Conservation (phyloP, 1,140 invertebrate species). For the Hormaphis cornu region DNA sequence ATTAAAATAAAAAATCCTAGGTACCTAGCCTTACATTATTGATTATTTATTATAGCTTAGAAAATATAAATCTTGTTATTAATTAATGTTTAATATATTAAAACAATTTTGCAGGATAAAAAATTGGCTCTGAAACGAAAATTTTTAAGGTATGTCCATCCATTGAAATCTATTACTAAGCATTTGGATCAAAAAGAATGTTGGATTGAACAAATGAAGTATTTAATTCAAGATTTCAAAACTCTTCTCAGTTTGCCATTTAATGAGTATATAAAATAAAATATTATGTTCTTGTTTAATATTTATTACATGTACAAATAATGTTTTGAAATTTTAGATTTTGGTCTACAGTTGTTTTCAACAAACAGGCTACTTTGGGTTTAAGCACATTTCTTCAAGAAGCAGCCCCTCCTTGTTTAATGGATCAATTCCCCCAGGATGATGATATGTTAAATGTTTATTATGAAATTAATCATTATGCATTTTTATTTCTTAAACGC, state of each 20-base stretch:
- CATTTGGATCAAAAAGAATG: slow-evolving; percentile 8
- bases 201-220: slow-evolving; percentile 24
- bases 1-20: too few species aligned
- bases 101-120: slow-evolving; percentile 11
- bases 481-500: slow-evolving; percentile 1
- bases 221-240: slow-evolving; percentile 8
- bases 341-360: slow-evolving; percentile 14
- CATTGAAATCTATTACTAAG: slow-evolving; percentile 11
- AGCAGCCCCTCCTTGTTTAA: background rate
- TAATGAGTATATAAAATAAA: background rate
- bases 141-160: slow-evolving; percentile 19
- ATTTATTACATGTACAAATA: background rate
- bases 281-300: background rate
- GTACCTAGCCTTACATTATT: too few species aligned
- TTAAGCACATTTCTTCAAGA: slow-evolving; percentile 13
- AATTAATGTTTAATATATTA: too few species aligned
- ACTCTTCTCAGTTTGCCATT: slow-evolving; percentile 14
- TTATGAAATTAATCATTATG: slow-evolving; percentile 5
- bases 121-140: slow-evolving; percentile 7
- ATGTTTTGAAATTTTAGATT: slow-evolving; percentile 13
- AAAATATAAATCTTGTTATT: too few species aligned
- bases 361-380: slow-evolving; percentile 5
- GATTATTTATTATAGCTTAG: too few species aligned
- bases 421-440: slow-evolving; percentile 13
- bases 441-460: background rate